A percentile compares a stretch with the other conserved stretches of the same genome.
These are phyloP conservation scores for Archocentrus centrarchus DNA, from an alignment of 2,113 vertebrate genomes.

Conservation along the genomic window DNA sequence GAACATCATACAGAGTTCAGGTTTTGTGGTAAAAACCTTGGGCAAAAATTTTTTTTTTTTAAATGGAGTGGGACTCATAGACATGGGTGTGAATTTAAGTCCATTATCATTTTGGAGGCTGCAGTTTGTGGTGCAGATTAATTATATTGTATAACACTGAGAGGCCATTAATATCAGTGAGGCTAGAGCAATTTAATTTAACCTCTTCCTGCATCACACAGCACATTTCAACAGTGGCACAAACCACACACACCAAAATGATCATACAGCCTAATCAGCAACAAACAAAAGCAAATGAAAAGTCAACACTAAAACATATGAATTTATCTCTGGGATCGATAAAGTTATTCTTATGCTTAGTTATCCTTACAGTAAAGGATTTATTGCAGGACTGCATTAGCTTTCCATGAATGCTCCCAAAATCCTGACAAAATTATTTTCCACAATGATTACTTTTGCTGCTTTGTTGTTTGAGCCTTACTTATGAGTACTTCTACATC, in stretches of 20 bases:
- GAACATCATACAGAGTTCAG: conserved; percentile 1
- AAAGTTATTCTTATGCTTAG: too few relatives aligned
- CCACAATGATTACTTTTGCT: background rate
- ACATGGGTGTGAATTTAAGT: background rate
- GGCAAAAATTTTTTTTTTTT: background rate
- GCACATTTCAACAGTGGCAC: too few relatives aligned
- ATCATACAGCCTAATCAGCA: too few relatives aligned
- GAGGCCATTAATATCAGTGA: too few relatives aligned
- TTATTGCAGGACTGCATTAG: background rate
- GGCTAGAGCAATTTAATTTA: too few relatives aligned
- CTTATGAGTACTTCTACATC: background rate
- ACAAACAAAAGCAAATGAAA: background rate
- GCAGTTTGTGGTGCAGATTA: background rate
- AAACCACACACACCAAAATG: too few relatives aligned
- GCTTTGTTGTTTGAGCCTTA: background rate
- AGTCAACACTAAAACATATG: background rate
- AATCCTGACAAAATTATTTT: background rate
- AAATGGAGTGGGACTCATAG: background rate
- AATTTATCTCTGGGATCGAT: too few relatives aligned
- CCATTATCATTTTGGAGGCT: background rate
- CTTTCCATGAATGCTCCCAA: background rate
- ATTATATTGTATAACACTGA: background rate
- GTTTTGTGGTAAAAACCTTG: too few relatives aligned
- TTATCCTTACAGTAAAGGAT: background rate
- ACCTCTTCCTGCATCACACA: too few relatives aligned